Evolutionary conservation across 2,113 vertebrate species (phyloP).

Genomic region (Pluvialis apricaria): DNA sequence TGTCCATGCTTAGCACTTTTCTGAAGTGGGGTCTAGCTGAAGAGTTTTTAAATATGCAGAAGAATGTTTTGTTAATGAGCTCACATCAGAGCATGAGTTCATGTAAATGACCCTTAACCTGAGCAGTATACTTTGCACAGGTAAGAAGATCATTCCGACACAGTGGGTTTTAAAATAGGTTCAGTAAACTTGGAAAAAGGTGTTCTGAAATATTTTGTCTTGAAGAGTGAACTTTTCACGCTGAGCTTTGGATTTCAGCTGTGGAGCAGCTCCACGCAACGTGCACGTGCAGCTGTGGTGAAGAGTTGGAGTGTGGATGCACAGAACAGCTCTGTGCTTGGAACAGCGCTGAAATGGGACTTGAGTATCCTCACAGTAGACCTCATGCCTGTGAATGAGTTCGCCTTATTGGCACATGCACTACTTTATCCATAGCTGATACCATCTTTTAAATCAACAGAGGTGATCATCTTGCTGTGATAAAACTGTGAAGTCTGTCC

Average conservation of each 20-base stretch:
- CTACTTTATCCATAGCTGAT: not conserved
- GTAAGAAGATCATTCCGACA: not conserved
- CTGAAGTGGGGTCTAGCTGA: not conserved
- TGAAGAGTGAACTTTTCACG: not conserved
- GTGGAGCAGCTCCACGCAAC: no score
- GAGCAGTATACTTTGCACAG: not conserved
- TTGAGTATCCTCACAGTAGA: no score
- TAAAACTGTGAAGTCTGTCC: not conserved
- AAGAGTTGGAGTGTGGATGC: no score
- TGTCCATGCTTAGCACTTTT: not conserved
- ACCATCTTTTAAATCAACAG: not conserved
- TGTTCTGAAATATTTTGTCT: not conserved
- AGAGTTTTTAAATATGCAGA: not conserved
- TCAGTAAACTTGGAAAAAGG: not conserved
- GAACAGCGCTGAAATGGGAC: no score
- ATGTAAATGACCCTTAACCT: not conserved
- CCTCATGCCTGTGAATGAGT: no score
- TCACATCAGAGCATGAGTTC: not conserved
- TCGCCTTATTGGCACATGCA: conserved; percentile 29
- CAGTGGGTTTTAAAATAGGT: not conserved
- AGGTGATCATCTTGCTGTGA: not conserved
- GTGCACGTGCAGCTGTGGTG: no score
- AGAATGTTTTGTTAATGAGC: not conserved
- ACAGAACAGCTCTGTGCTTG: no score
- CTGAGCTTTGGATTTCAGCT: not conserved